Evolutionary conservation across 2,113 vertebrate genomes (phyloP), one percentile per base, ranked within the genome.

Genomic region (Columba livia): DNA sequence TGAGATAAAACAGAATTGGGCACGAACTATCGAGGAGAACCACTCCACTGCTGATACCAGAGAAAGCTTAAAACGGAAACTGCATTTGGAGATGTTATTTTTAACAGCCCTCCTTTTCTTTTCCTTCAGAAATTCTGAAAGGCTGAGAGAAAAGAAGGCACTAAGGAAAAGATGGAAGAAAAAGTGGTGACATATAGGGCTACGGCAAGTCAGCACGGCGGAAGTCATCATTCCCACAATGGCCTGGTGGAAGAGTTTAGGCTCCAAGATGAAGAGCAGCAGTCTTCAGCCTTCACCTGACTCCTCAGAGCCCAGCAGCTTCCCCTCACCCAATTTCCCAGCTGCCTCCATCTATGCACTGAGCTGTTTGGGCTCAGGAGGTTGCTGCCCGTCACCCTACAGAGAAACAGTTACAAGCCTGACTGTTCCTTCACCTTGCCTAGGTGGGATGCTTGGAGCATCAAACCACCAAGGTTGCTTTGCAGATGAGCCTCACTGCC

Each of bases 21-120:
- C 23, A 32, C 3, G 2, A 44, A 10, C 6, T 80, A 51, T 32
- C 26, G 38, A 62, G 42, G 28, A 65, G 78, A 91, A 70, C 11
- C 9, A 31, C 36, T 57, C 60, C 42, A 16, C n/a, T 1, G 15
- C 40, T 28, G 42, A 51, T 36, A 53, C 6, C 24, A 70, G 42
- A 81, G 61, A 67, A 87, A 73, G 42, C 53, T 61, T 64, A 60
- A 42, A 80, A 85, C 21, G 19, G 58, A 91, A 94, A n/a, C 15
- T 24, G 26, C 12, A 40, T 71, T 91, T 58, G 64, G 57, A 15
- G 61, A n/a, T 80, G 23, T 56, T 56, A 13, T 53, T 62, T 90
- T 89, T 67, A 74, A 53, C 40, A 87, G 6, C 25, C 29, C 54
- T 67, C 15, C 15, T 89, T 62, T 69, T 19, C 8, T 88, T 89